Base-by-base conservation (phyloP, 2,113 vertebrate genomes). In the Semnornis frantzii region DNA sequence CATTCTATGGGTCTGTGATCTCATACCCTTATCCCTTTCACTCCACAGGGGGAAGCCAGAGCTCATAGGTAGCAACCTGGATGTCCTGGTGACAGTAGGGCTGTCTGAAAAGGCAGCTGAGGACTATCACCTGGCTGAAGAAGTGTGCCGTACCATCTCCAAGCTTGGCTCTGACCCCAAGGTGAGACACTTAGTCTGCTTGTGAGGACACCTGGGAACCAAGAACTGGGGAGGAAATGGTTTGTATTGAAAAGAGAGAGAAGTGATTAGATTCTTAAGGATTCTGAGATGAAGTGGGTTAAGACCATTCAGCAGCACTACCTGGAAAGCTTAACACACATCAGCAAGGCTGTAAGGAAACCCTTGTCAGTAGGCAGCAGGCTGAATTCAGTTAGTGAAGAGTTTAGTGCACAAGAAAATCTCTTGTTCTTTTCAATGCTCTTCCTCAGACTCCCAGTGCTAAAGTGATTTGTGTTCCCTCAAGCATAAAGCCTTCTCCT, bases 61-160 rank as follows among this genome's bases (percentile, higher is more conserved):
- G 95, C 99, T 99, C 76, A 98, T 99, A 60, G 98, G 98, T 12
- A 98, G 99, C 97, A 99, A 99, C 94, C 95, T 99, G 97, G 98
- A 99, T 68, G 98, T 98, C 6, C 97, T 99, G 92, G 98, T 99
- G 85, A 98, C 97, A 10, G 97, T 98, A 39, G 99, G 98, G 30
- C 96, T 99, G 68, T 98, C 98, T 15, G 98, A 99, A 80, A 98
- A 98, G 68, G 97, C 93, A 39, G 97, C 97, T 16, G 98, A 98
- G 87, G 98, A 99, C 94, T 99, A 98, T 79, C 97, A 96, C 57
- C 95, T 99, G 91, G 98, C 99, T 72, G 98, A 98, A 90, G 98
- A 99, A 95, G 82, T 99, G 4, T 99, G 99, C 92, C 96, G 96
- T 59, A 98, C 98, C 30, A 98, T 99, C 54, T 96, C 97, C 94